phyloP scores from a whole-genome alignment of 2,888 invertebrate species.

The Protophormia terraenovae region DNA sequence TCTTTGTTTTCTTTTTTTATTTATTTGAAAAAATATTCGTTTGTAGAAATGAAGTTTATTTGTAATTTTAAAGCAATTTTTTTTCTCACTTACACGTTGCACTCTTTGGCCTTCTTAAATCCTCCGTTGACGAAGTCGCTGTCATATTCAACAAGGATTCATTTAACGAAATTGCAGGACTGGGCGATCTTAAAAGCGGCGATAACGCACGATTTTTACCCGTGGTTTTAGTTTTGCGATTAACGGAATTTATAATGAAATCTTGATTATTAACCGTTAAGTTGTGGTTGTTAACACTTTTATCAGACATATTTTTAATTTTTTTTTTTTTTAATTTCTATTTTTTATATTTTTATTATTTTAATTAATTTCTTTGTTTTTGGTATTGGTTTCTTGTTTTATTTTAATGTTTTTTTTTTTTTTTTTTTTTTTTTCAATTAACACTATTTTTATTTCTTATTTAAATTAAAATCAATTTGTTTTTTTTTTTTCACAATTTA shows the following conservation, averaged over 20 bases:
- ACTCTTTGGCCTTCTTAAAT: slow-evolving; percentile 44
- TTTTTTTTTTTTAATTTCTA: too few species aligned
- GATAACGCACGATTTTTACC: slow-evolving; percentile 61
- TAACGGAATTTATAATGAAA: slow-evolving; percentile 63
- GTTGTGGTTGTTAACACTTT: slow-evolving; percentile 50
- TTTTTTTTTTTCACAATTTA: slow-evolving; percentile 29
- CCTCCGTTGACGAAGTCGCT: neutral
- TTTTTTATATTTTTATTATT: neutral
- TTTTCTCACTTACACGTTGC: slow-evolving; percentile 40
- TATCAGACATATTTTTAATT: slow-evolving; percentile 47
- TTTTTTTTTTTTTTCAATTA: neutral
- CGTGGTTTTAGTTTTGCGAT: slow-evolving; percentile 48
- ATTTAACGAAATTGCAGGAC: slow-evolving; percentile 26
- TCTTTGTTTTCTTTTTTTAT: neutral
- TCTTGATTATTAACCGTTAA: slow-evolving; percentile 67
- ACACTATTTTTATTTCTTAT: too few species aligned
- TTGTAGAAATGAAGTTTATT: neutral
- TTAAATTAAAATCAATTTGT: too few species aligned
- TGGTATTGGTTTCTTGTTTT: neutral
- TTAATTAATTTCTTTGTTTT: neutral
- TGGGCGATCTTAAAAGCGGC: slow-evolving; percentile 47
- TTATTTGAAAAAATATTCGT: too few species aligned
- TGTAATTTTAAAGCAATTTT: neutral
- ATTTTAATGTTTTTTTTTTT: neutral
- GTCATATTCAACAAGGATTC: slow-evolving; percentile 15